Conservation (phyloP, 1,140 invertebrate species). For the Phymastichus coffea region DNA sequence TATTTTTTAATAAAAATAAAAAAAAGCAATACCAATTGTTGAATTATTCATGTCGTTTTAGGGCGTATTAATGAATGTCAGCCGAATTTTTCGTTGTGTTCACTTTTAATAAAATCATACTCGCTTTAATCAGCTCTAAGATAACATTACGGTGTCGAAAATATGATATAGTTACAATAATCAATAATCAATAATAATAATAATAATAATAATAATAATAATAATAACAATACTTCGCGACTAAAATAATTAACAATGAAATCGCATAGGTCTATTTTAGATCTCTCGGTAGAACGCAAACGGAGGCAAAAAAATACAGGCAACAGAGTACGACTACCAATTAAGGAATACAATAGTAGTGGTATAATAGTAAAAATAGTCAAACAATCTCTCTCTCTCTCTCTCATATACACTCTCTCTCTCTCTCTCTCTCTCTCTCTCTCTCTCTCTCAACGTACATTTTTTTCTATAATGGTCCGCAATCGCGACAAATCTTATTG, state of each 20-base stretch:
- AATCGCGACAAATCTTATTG: too few species aligned
- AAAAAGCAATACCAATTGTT: neutral
- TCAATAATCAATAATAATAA: too few species aligned
- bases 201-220: conserved; percentile 19
- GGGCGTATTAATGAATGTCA: too few species aligned
- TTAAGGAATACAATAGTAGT: conserved; percentile 10
- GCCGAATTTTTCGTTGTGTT: too few species aligned
- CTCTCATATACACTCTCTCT: neutral
- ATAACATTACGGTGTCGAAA: conserved; percentile 24
- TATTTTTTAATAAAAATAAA: neutral
- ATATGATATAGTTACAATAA: too few species aligned
- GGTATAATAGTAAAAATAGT: conserved; percentile 19
- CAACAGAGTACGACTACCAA: conserved; percentile 17
- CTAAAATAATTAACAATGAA: conserved; percentile 26
- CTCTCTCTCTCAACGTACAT: neutral
- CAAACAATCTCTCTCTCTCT: conserved; percentile 17
- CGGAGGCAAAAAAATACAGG: too few species aligned
- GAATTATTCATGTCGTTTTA: too few species aligned
- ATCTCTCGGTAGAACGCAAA: conserved; percentile 14
- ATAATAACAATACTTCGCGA: conserved; percentile 25
- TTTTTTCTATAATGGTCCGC: too few species aligned
- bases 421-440: neutral
- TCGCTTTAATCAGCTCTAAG: conserved; percentile 18
- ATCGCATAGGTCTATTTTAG: conserved; percentile 1
- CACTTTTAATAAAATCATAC: conserved; percentile 27